Conservation (phyloP, 35 echinoderm and acorn worm species). For the Stichopus chloronotus region DNA sequence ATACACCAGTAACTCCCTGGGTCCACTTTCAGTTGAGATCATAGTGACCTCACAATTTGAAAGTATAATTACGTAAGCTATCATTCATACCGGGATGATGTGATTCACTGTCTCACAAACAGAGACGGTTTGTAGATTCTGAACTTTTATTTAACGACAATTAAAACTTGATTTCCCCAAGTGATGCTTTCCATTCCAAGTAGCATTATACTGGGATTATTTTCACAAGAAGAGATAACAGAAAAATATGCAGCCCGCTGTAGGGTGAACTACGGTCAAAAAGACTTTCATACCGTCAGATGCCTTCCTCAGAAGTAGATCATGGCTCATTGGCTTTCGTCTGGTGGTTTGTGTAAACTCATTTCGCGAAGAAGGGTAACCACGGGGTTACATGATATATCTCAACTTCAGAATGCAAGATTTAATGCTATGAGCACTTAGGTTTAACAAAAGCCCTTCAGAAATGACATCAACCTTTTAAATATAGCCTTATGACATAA, state of each 20-base stretch:
- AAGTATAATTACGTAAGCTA: too few relatives aligned
- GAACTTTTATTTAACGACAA: too few relatives aligned
- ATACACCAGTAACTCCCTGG: too few relatives aligned
- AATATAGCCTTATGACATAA: background rate
- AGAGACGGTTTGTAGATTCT: too few relatives aligned
- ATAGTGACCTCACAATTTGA: too few relatives aligned
- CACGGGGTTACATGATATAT: background rate
- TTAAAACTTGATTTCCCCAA: too few relatives aligned
- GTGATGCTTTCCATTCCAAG: too few relatives aligned
- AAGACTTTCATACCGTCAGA: background rate
- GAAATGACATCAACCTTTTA: background rate
- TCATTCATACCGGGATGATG: too few relatives aligned
- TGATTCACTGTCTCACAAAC: too few relatives aligned
- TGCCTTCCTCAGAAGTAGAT: background rate
- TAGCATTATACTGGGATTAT: too few relatives aligned
- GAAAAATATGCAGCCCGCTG: background rate
- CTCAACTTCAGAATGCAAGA: background rate
- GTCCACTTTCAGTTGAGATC: too few relatives aligned
- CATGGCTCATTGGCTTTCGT: background rate
- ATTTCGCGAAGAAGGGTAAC: background rate
- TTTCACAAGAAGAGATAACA: background rate
- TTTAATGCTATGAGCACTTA: background rate
- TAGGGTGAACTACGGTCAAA: conserved; percentile 33
- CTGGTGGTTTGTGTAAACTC: conserved; percentile 23
- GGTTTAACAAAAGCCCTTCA: background rate